Base-by-base conservation (phyloP, 2,888 invertebrate species). In the Mystacides longicornis region DNA sequence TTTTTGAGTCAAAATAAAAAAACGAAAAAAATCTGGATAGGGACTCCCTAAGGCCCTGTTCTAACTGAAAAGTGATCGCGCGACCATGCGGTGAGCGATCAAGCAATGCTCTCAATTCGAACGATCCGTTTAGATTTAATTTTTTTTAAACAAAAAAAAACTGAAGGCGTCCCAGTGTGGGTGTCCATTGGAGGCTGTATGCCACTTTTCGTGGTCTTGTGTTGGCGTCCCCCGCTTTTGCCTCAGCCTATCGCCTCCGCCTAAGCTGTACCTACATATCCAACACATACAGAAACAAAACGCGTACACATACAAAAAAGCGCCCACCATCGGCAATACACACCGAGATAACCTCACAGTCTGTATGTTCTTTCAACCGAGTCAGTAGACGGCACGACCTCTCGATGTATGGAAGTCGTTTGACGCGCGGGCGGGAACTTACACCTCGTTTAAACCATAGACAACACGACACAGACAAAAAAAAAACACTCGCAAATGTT, bases 201-300 rank as follows among this genome's bases (percentile, higher is more conserved):
- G 37, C 37, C 37, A 37, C 37, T 37, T 37, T 37, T 37, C 37
- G 37, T 37, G 37, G 37, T 37, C 37, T 37, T 37, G 37, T 37
- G 37, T 37, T 37, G 37, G 37, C 37, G 37, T 37, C 37, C 37
- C 37, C 37, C 37, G 37, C 37, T 16, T 14, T 14, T 37, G 16
- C 37, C 14, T 37, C 37, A 3, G 4, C n/a, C n/a, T 7, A 7
- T 16, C 37, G 37, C 37, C 37, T 16, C 37, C 37, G 37, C 37
- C 37, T 37, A 4, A 37, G 11, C 27, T 7, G 27, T 27, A 27
- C 5, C 27, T 14, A 37, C 37, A 37, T 16, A 7, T 27, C 5
- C 27, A 7, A 11, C 11, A 27, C 27, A 27, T 7, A 11, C 27
- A 37, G 37, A 37, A 16, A n/a, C 37, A 37, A 37, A 14, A 14